Evolutionary conservation across 2,888 invertebrate species (phyloP).

Genomic region (Cacoxenus indagator): DNA sequence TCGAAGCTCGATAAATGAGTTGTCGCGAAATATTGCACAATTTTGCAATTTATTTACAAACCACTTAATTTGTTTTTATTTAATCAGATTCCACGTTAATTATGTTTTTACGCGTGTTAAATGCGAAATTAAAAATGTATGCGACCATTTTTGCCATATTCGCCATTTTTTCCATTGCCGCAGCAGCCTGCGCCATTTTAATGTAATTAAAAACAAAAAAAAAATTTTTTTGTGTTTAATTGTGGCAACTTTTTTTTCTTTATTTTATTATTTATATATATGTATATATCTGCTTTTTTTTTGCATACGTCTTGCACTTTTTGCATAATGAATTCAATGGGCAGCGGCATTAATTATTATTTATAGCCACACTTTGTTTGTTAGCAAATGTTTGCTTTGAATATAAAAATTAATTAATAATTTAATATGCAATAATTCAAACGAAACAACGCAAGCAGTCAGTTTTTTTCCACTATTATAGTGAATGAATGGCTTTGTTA

Average conservation of each 20-base stretch:
- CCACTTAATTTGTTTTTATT: conserved; percentile 67
- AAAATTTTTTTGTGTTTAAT: conserved; percentile 30
- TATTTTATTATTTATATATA: conserved; percentile 27
- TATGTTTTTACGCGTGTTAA: conserved; percentile 56
- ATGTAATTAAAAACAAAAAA: conserved; percentile 60
- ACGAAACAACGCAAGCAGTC: neutral
- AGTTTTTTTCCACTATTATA: neutral
- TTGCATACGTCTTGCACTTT: conserved; percentile 23
- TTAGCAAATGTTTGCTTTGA: conserved; percentile 31
- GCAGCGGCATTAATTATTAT: conserved; percentile 58
- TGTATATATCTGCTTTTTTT: conserved; percentile 22
- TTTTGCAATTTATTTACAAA: conserved; percentile 64
- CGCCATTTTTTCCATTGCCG: neutral
- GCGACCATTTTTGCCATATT: conserved; percentile 35
- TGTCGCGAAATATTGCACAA: neutral
- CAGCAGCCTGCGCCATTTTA: conserved; percentile 42
- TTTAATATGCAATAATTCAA: conserved; percentile 28
- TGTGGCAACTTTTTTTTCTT: conserved; percentile 26
- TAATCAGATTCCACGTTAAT: conserved; percentile 62
- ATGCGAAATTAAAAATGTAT: conserved; percentile 54
- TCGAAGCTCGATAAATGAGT: conserved; percentile 7
- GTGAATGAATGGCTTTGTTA: neutral
- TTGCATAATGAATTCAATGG: conserved; percentile 36
- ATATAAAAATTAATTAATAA: conserved; percentile 45
- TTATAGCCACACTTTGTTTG: conserved; percentile 49